A percentile compares a stretch with the other conserved stretches of the same genome.
phyloP scores from a whole-genome alignment of 2,888 invertebrate genomes.

The Sympetrum striolatum region DNA sequence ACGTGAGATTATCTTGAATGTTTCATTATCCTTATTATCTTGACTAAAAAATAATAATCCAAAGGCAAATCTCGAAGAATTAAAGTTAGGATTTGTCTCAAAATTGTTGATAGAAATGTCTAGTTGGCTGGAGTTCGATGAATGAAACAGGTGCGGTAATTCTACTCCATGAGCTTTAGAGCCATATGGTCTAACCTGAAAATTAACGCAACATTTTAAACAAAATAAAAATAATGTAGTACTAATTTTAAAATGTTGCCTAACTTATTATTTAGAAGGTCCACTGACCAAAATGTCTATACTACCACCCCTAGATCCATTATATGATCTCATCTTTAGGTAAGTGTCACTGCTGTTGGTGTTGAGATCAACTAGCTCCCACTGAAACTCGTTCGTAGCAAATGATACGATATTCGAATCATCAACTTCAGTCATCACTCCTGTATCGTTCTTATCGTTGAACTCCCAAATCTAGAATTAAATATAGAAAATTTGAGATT shows the following conservation, averaged over 20 bases:
- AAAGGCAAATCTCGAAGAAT: conserved; percentile 67
- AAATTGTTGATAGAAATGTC: conserved; percentile 68
- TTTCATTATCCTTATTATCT: conserved; percentile 57
- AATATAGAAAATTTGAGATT: not conserved
- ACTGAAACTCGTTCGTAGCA: conserved; percentile 57
- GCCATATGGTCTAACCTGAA: conserved; percentile 65
- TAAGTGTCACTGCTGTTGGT: not conserved
- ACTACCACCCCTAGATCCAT: conserved; percentile 50
- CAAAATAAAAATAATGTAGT: not conserved
- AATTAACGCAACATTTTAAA: conserved; percentile 36
- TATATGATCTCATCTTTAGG: conserved; percentile 9
- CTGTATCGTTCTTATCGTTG: conserved; percentile 65
- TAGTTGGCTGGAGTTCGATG: conserved; percentile 70
- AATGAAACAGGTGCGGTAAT: conserved; percentile 71
- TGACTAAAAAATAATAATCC: conserved; percentile 65
- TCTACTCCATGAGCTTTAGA: conserved; percentile 61
- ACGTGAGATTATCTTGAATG: conserved; percentile 59
- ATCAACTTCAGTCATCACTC: conserved; percentile 56
- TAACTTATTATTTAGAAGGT: not conserved
- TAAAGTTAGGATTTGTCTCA: conserved; percentile 59
- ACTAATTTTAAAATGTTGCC: not conserved
- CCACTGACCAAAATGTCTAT: conserved; percentile 11
- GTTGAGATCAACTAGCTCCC: conserved; percentile 54
- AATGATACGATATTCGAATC: conserved; percentile 49
- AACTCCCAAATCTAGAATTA: conserved; percentile 65